Evolutionary conservation across 2,113 vertebrate species (phyloP).

Genomic region (Rynchops niger): DNA sequence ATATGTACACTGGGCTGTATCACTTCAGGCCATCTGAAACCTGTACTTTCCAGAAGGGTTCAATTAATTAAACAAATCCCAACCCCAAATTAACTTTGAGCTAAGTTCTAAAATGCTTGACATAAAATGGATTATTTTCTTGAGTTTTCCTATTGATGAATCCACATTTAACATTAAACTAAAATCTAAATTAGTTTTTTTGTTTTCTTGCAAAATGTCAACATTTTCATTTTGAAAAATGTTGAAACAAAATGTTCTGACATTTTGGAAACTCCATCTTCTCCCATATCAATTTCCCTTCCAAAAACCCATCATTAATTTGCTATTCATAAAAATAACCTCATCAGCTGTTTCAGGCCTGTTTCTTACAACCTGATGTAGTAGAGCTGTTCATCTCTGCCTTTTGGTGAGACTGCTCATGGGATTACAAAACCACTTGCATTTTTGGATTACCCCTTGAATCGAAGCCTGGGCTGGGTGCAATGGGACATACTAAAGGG

Average conservation of each 20-base stretch:
- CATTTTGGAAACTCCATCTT: slow-evolving; percentile 39
- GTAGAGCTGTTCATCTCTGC: not conserved
- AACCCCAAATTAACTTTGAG: not conserved
- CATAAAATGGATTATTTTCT: slow-evolving; percentile 4
- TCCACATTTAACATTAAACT: not conserved
- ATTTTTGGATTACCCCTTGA: not conserved
- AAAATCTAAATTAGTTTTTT: not conserved
- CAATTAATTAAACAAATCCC: slow-evolving; percentile 4
- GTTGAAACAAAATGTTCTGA: slow-evolving; percentile 57
- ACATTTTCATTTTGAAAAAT: slow-evolving; percentile 47
- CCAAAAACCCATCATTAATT: slow-evolving; percentile 34
- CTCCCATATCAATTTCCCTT: not conserved
- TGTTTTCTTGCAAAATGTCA: slow-evolving; percentile 31
- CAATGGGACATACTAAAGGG: not conserved
- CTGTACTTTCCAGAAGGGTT: not conserved
- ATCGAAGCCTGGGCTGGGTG: not conserved
- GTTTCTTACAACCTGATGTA: not conserved
- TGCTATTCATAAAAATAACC: not conserved
- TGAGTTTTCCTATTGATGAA: not conserved
- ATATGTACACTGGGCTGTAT: not conserved
- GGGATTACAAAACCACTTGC: not conserved
- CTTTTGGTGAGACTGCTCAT: not conserved
- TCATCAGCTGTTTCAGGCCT: not conserved
- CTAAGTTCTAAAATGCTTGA: not conserved
- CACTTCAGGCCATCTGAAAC: not conserved